Percentiles rank a stretch among this genome's conserved stretches.
phyloP scores from a whole-genome alignment of 2,797 vertebrate genomes.

The Pyrocephalus nanus region DNA sequence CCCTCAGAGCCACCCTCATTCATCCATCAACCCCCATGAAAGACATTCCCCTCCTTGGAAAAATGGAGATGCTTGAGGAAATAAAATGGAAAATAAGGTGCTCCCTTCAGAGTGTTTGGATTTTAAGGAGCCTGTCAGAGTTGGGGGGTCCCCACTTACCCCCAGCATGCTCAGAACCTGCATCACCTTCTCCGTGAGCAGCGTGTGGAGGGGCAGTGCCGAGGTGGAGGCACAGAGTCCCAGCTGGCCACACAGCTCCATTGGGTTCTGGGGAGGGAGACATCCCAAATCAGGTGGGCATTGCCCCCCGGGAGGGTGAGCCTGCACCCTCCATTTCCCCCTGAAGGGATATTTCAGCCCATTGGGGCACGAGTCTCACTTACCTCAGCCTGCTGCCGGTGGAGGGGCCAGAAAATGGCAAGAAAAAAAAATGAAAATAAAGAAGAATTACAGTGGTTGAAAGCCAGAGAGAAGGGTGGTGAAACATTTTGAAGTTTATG shows the following conservation, averaged over 20 bases:
- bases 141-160: background rate
- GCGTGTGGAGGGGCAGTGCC: conserved; percentile 66
- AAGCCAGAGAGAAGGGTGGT: fast-evolving
- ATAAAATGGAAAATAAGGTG: background rate
- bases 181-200: conserved; percentile 40
- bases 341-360: fast-evolving
- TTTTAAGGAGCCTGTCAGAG: fast-evolving
- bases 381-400: background rate
- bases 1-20: background rate
- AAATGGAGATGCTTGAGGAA: background rate
- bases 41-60: background rate
- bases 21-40: fast-evolving
- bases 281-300: fast-evolving
- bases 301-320: fast-evolving
- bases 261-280: conserved; percentile 77
- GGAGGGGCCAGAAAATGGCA: background rate
- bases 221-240: conserved; percentile 83
- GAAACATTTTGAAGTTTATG: background rate
- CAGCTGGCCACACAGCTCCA: conserved; percentile 77
- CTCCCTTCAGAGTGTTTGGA: fast-evolving
- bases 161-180: background rate
- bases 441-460: background rate
- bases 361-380: fast-evolving
- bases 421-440: background rate
- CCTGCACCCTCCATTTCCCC: background rate